Evolutionary conservation across 2,888 invertebrate species (phyloP), one percentile per base, ranked within the genome.

Genomic region (Polietes domitor): DNA sequence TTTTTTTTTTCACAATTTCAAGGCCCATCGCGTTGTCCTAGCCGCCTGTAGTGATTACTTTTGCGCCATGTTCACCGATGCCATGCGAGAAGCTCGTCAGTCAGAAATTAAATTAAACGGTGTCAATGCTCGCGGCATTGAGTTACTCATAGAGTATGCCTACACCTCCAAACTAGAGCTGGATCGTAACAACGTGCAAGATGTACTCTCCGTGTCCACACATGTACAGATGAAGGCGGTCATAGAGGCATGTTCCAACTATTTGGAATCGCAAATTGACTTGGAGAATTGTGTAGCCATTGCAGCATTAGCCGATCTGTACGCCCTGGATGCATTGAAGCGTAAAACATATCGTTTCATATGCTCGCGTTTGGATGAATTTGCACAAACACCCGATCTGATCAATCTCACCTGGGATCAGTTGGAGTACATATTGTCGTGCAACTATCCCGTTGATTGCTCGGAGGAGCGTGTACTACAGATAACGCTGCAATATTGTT

Each of bases 31-130:
- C 85, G 95, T 94, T 0, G 95, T 96, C 0, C 91, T 96, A 82
- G 95, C 96, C 2, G 94, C 96, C 32, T 95, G 95, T 88, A 95
- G 95, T 88, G 95, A 95, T 88, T 96, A 96, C 88, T 96, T 96
- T 91, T 93, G 95, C 86, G 96, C 96, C 72, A 96, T 96, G 96
- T 96, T 96, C 88, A 95, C 95, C 0, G 95, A 91, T 86, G 94
- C 94, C 63, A 94, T 96, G 94, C 91, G 94, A 83, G 96, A 96
- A 90, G 93, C 95, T 26, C 92, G 93, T 19, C 94, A 95, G 89
- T 93, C 93, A 76, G 94, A 95, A 89, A 95, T 96, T 7, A 93
- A 93, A 83, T 90, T 96, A 41, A 94, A 95, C 88, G 96, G 95
- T 2, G 94, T 96, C 5, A 94, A 94, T 6, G 94, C 95, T 0